A percentile compares a stretch with the other conserved stretches of the same genome.
These are phyloP conservation scores for Dryadula phaetusa DNA, from an alignment of 2,888 invertebrate genomes.

Conservation along the genomic window DNA sequence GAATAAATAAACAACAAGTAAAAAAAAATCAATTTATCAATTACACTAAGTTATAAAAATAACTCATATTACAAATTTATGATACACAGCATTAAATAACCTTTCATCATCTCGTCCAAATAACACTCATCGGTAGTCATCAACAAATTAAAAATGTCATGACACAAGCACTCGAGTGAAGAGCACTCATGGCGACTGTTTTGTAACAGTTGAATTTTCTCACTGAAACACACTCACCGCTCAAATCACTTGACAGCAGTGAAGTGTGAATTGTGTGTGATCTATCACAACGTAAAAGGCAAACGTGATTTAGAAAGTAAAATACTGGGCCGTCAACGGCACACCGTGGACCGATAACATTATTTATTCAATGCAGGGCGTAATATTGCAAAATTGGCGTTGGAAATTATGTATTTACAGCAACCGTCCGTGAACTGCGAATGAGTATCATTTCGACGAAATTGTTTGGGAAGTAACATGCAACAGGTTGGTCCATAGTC, in stretches of 20 bases:
- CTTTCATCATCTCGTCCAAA: slow-evolving; percentile 1
- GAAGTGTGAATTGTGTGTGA: slow-evolving; percentile 48
- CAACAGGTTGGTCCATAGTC: slow-evolving; percentile 1
- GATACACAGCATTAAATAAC: background rate
- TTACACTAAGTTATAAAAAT: background rate
- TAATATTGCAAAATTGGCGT: slow-evolving; percentile 20
- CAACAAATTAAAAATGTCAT: slow-evolving; percentile 8
- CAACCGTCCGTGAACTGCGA: slow-evolving; percentile 15
- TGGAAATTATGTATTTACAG: slow-evolving; percentile 19
- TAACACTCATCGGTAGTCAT: background rate
- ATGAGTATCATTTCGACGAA: slow-evolving; percentile 14
- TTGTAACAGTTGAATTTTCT: slow-evolving; percentile 46
- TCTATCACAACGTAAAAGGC: slow-evolving; percentile 47
- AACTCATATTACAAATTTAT: background rate
- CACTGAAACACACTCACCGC: slow-evolving; percentile 53
- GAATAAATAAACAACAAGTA: no score
- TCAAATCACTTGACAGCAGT: slow-evolving; percentile 51
- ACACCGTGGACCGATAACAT: slow-evolving; percentile 11
- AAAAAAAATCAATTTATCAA: no score
- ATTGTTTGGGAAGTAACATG: background rate
- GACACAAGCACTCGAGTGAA: slow-evolving; percentile 20
- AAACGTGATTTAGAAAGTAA: slow-evolving; percentile 48
- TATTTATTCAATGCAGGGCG: slow-evolving; percentile 29
- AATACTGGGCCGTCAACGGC: slow-evolving; percentile 16
- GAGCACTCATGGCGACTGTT: slow-evolving; percentile 33